These are phyloP conservation scores for Gallinago undulata DNA, from an alignment of 2,113 vertebrate species.

Conservation along the genomic window DNA sequence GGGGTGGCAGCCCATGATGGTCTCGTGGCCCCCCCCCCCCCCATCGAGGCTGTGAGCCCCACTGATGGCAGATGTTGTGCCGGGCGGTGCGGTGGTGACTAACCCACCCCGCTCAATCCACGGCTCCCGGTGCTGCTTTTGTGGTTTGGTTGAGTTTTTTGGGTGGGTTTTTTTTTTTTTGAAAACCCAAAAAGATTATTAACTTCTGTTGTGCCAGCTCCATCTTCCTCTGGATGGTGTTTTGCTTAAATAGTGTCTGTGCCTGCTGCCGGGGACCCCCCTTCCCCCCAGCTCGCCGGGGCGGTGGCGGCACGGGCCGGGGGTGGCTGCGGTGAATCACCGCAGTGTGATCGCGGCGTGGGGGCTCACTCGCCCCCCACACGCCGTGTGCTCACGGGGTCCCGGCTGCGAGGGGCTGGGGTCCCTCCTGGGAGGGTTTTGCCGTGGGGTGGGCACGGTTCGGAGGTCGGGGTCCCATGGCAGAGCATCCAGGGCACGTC, in stretches of 20 bases:
- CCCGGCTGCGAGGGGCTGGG: neutral
- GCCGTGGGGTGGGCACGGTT: neutral
- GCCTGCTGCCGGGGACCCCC: neutral
- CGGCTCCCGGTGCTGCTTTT: neutral
- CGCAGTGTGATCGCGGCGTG: neutral
- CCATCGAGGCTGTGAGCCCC: neutral
- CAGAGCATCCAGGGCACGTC: accelerated
- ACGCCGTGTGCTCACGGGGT: neutral
- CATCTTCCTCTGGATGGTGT: neutral
- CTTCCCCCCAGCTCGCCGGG: neutral
- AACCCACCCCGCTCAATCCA: neutral
- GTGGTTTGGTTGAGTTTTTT: neutral
- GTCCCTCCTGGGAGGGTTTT: neutral
- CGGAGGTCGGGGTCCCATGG: accelerated
- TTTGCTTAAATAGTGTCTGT: neutral
- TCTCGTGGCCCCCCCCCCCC: neutral
- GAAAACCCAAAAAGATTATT: neutral
- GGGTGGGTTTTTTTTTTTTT: neutral
- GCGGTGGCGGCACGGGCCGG: neutral
- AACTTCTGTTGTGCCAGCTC: neutral
- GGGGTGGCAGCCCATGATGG: neutral
- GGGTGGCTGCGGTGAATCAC: neutral
- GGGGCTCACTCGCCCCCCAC: neutral
- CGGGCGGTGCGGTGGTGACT: neutral
- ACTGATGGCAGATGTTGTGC: neutral